Evolutionary conservation across 2,888 invertebrate species (phyloP), one percentile per base, ranked within the genome.

Genomic region (Cheilosia vulpina): DNA sequence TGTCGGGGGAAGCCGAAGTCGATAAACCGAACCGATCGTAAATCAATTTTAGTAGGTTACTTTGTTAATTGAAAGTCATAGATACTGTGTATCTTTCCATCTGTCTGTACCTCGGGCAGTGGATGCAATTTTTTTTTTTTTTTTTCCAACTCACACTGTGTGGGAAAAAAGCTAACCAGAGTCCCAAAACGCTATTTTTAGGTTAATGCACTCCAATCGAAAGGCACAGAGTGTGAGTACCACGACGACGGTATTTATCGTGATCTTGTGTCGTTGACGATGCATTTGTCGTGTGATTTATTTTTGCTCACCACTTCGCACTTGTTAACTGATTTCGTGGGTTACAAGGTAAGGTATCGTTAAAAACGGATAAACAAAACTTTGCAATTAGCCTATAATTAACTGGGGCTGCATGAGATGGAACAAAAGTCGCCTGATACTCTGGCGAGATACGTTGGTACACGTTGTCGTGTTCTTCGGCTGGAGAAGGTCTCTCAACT

Each of bases 11-110:
- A 77, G 21, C 78, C 68, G 76, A 57, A 62, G 17, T 72, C 71
- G 66, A 80, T 84, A 65, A 53, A 75, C 71, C 65, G 69, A 76
- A 79, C 69, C 24, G 47, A 80, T 87, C 87, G 76, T 87, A 87
- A 87, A 87, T 87, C 87, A 87, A 84, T 87, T 87, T 84, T 84
- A 87, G 76, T 84, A 87, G 87, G 87, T 87, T 87, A 87, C 77
- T 87, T 76, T 87, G 83, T 87, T 87, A 83, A 87, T 87, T 87
- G 87, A 83, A 87, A 79, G 71, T 68, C 71, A 81, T 75, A 78
- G 66, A 62, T 87, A 71, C 69, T 1, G 9, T 41, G 62, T 69
- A 47, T 65, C 65, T 72, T 15, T 41, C 47, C 57, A 66, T 80
- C 60, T 65, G 24, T 53, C 34, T 52, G 63, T 68, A 57, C 50